Conservation (phyloP, 2,797 vertebrate genomes). For the Phrynocephalus guinanensis region DNA sequence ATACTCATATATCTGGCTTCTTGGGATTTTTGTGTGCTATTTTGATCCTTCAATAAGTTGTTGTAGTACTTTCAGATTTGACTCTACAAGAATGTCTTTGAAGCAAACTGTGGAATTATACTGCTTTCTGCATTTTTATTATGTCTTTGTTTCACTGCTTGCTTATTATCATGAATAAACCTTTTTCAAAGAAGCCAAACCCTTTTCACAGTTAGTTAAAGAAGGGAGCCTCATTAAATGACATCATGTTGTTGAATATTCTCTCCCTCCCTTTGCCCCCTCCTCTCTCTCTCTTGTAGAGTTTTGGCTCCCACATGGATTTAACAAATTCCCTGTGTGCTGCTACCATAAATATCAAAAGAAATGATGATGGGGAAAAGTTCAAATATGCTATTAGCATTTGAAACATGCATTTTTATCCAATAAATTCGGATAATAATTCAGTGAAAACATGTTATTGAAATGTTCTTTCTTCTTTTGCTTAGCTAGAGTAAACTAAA, state of each 20-base stretch:
- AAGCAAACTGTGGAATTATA: constrained; percentile 37
- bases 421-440: constrained; percentile 43
- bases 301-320: constrained; percentile 2
- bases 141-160: constrained; percentile 40
- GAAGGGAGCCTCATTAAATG: constrained; percentile 40
- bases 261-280: too few species aligned
- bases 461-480: constrained; percentile 7
- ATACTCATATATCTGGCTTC: background rate
- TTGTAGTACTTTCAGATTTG: background rate
- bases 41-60: background rate
- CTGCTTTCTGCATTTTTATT: constrained; percentile 7
- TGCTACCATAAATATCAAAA: constrained; percentile 52
- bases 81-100: constrained; percentile 30
- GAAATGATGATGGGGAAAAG: background rate
- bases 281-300: background rate
- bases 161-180: constrained; percentile 55
- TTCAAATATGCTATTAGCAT: constrained; percentile 43
- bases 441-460: constrained; percentile 34
- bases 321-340: constrained; percentile 51
- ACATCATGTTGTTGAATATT: constrained; percentile 22
- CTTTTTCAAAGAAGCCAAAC: constrained; percentile 32
- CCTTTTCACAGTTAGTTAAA: constrained; percentile 36
- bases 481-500: constrained; percentile 11
- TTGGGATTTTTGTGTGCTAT: background rate
- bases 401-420: constrained; percentile 38